Evolutionary conservation across 92 coral and sea anemone genomes (phyloP).

Genomic region (Heliopora coerulea): DNA sequence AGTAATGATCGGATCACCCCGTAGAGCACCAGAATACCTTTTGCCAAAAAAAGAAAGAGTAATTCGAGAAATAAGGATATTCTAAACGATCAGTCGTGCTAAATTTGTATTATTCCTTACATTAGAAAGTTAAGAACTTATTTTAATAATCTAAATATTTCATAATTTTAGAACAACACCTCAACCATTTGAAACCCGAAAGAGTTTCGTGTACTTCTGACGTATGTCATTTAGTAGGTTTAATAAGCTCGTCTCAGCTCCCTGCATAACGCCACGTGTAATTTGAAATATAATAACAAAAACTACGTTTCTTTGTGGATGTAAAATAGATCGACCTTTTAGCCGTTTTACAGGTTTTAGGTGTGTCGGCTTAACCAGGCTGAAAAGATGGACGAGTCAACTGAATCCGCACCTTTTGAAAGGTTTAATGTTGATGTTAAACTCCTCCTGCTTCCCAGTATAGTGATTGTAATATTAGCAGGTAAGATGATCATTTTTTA

Average conservation of each 20-base stretch:
- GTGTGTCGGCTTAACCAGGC: neutral
- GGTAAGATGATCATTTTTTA: slow-evolving; percentile 56
- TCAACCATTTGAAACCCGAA: too few species aligned
- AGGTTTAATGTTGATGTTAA: slow-evolving; percentile 82
- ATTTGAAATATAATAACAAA: slow-evolving; percentile 8
- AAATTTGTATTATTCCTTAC: too few species aligned
- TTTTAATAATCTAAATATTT: too few species aligned
- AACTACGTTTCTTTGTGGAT: neutral
- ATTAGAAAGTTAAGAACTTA: too few species aligned
- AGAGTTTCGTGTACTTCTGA: neutral
- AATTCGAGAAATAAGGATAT: too few species aligned
- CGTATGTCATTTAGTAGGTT: neutral
- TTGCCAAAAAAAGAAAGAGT: too few species aligned
- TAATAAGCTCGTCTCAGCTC: slow-evolving; percentile 27
- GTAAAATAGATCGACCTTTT: neutral
- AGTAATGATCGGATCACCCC: too few species aligned
- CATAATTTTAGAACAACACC: too few species aligned
- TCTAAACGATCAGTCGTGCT: too few species aligned
- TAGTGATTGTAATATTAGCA: slow-evolving; percentile 60
- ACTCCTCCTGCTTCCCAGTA: slow-evolving; percentile 83
- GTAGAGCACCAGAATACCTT: too few species aligned
- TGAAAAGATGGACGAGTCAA: slow-evolving; percentile 73
- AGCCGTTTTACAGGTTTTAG: neutral
- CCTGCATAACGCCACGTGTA: slow-evolving; percentile 37
- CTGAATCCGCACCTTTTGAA: slow-evolving; percentile 76